Evolutionary conservation across 2,888 invertebrate genomes (phyloP), one percentile per base, ranked within the genome.

Genomic region (Arenicola marina): DNA sequence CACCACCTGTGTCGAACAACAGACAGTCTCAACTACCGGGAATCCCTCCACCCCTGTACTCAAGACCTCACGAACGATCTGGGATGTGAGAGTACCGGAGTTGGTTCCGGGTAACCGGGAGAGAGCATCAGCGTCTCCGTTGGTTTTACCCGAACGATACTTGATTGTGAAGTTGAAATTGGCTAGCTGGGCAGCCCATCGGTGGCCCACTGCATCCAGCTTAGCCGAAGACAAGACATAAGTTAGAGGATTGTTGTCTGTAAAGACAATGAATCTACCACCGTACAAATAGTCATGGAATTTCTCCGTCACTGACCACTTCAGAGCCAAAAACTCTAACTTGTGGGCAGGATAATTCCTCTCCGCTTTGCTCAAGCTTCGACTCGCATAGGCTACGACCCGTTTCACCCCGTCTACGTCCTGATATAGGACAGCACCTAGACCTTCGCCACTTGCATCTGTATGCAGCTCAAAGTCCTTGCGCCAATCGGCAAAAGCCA

Each of bases 341-440:
- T 24, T 48, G 48, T 48, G 48, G 26, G 26, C 48, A 24, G 48
- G 48, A 11, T 48, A 48, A 24, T 48, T 11, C 7, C 7, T n/a
- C 26, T 48, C 48, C 18, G 48, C 48, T 48, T 24, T 48, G 26
- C 7, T 21, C 48, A 48, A 48, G 15, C 48, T 24, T 24, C 48
- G 48, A 21, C 18, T n/a, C 15, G 48, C 48, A 48, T 48, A 48
- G 15, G 48, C 48, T n/a, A 48, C 24, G 18, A 48, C 48, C 11
- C 24, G 18, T 7, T 24, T 11, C 26, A n/a, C 24, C 7, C 48
- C 15, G 26, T 48, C 48, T 21, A 24, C 26, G 11, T 11, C 18
- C 24, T 48, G 48, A 24, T 48, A 48, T 48, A 48, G 24, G n/a
- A 48, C 48, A n/a, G 48, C 48, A 21, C 48, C 48, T 48, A 48